Percentiles rank a stretch among this genome's conserved stretches.
phyloP scores from a whole-genome alignment of 2,797 vertebrate genomes.

The Ctenopoma kingsleyae region DNA sequence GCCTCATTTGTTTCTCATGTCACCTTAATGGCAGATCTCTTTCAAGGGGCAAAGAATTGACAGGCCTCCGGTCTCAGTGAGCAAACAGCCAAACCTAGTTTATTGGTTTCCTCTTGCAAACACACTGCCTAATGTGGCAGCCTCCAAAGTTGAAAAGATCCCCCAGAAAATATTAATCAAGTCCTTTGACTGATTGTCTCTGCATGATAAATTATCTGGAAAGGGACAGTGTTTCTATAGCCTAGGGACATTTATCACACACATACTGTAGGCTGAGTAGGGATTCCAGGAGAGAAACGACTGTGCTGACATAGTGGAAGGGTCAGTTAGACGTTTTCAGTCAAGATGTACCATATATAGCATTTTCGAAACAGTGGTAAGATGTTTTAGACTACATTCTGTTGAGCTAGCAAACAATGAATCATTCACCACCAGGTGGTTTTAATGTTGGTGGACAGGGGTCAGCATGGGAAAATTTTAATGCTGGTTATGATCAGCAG shows the following conservation, averaged over 20 bases:
- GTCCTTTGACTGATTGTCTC: constrained; percentile 78
- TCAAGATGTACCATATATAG: constrained; percentile 23
- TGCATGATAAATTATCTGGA: constrained; percentile 81
- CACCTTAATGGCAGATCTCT: constrained; percentile 85
- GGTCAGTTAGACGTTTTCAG: constrained; percentile 66
- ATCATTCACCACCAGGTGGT: no score
- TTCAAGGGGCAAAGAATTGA: constrained; percentile 86
- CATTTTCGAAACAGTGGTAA: constrained; percentile 12
- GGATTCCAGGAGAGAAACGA: constrained; percentile 64
- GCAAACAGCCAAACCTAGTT: constrained; percentile 78
- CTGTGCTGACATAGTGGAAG: constrained; percentile 62
- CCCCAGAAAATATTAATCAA: constrained; percentile 84
- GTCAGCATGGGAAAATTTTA: no score
- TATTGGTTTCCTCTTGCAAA: constrained; percentile 81
- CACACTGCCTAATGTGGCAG: constrained; percentile 72
- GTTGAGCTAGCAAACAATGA: constrained; percentile 11
- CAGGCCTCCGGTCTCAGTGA: constrained; percentile 81
- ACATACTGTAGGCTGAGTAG: constrained; percentile 51
- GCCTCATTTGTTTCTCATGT: constrained; percentile 89
- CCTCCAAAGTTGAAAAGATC: constrained; percentile 81
- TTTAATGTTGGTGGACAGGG: no score
- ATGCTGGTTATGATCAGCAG: no score
- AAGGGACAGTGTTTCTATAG: constrained; percentile 71
- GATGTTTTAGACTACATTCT: not conserved
- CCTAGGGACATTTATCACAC: constrained; percentile 72